Evolutionary conservation across 2,888 invertebrate genomes (phyloP), one percentile per base, ranked within the genome.

Genomic region (Rhagonycha lutea): DNA sequence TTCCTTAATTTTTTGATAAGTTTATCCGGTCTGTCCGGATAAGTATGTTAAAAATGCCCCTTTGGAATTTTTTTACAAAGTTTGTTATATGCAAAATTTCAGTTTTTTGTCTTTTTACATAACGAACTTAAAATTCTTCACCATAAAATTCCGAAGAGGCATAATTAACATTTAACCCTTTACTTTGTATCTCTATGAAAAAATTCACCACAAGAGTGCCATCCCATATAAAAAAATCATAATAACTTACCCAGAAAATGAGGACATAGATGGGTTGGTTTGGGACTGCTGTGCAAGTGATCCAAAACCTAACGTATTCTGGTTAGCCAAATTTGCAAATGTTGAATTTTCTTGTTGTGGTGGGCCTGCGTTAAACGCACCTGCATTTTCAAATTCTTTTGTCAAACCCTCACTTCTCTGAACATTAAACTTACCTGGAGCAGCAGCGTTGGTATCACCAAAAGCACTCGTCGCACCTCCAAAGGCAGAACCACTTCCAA

Each of bases 251-350:
- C 87, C 87, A 68, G 86, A 84, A 82, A 87, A 87, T 68, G 85
- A 81, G 67, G 84, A 70, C 61, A 83, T 83, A 29, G 86, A 83
- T 2, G 86, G 83, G 18, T 86, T 84, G 70, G 83, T 81, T 60
- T 83, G 85, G 0, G 89, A 87, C 79, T 91, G 90, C 80, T 92
- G 91, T 0, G 92, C 92, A 26, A 92, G 85, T 83, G 90, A 91
- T 68, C 92, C 92, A 86, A 92, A 92, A 0, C 92, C 91, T 70
- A 92, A 85, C 1, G 92, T 92, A 83, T 91, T 91, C 84, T 92
- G 92, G 61, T 89, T 90, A 0, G 92, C 92, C 79, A 92, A 84
- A 85, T 87, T 92, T 82, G 92, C 92, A 86, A 92, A 93, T 62
- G 91, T 91, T 0, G 91, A 87, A 80, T 90, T 90, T 65, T 91